phyloP scores from a whole-genome alignment of 2,888 invertebrate genomes.

The Epirrhoe alternata region DNA sequence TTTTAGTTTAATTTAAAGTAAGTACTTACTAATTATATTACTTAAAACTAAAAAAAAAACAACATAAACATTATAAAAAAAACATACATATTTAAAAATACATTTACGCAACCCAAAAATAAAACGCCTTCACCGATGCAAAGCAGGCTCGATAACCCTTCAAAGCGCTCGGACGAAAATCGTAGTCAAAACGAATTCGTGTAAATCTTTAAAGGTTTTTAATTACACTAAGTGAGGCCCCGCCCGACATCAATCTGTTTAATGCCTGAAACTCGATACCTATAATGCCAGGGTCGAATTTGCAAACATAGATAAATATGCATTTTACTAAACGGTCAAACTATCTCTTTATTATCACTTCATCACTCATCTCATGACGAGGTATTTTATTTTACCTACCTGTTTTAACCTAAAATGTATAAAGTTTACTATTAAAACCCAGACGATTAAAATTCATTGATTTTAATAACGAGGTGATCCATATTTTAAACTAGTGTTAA shows the following conservation, averaged over 20 bases:
- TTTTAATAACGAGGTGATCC: too few relatives aligned
- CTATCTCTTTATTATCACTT: background rate
- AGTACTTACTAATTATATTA: too few relatives aligned
- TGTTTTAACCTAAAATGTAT: too few relatives aligned
- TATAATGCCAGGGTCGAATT: slow-evolving; percentile 30
- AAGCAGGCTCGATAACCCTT: slow-evolving; percentile 49
- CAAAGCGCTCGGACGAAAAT: slow-evolving; percentile 57
- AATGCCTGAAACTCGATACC: slow-evolving; percentile 59
- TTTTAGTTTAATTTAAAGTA: too few relatives aligned
- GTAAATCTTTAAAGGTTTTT: slow-evolving; percentile 77
- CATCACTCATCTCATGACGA: too few relatives aligned
- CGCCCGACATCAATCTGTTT: slow-evolving; percentile 73
- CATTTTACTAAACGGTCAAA: background rate
- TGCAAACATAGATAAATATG: background rate
- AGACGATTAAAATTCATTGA: too few relatives aligned
- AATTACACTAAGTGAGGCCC: slow-evolving; percentile 76
- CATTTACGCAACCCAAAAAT: background rate
- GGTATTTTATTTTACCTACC: too few relatives aligned
- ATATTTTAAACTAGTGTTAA: too few relatives aligned
- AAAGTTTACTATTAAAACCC: too few relatives aligned
- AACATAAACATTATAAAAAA: background rate
- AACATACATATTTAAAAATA: background rate
- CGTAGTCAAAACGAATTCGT: slow-evolving; percentile 59
- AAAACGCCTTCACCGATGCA: slow-evolving; percentile 24
- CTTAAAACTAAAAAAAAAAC: background rate